These are phyloP conservation scores for Pararge aegeria DNA, from an alignment of 1,140 invertebrate genomes.

Conservation along the genomic window DNA sequence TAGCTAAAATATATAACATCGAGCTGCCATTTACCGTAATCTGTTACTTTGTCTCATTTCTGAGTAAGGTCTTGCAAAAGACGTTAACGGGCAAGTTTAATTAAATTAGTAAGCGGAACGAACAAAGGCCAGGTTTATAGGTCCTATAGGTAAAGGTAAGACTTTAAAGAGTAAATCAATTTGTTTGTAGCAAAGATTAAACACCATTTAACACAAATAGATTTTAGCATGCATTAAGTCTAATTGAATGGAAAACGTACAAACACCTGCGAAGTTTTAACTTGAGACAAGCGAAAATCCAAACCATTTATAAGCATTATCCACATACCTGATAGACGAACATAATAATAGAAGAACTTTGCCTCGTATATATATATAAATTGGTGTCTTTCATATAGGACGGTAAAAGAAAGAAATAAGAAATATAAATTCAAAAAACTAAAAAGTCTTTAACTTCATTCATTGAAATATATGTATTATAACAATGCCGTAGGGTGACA, in stretches of 20 bases:
- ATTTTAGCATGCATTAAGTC: slow-evolving; percentile 15
- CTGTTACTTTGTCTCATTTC: slow-evolving; percentile 18
- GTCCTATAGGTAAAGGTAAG: slow-evolving; percentile 9
- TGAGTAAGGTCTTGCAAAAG: slow-evolving; percentile 14
- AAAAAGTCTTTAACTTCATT: no score
- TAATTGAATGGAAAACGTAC: slow-evolving; percentile 7
- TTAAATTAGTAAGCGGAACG: slow-evolving; percentile 37
- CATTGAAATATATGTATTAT: no score
- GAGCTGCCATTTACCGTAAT: slow-evolving; percentile 20
- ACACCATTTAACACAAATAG: not conserved
- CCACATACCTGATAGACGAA: slow-evolving; percentile 16
- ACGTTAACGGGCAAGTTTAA: slow-evolving; percentile 23
- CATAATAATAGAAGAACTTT: slow-evolving; percentile 5
- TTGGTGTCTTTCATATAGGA: not conserved
- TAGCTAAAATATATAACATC: slow-evolving; percentile 5
- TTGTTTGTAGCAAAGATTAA: not conserved
- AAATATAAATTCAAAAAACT: not conserved
- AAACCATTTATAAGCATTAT: slow-evolving; percentile 18
- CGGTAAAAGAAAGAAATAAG: not conserved
- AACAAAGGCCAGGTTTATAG: slow-evolving; percentile 41
- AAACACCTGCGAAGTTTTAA: slow-evolving; percentile 10
- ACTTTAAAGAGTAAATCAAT: slow-evolving; percentile 8
- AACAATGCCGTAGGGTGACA: no score
- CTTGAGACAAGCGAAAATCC: slow-evolving; percentile 8
- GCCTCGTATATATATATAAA: not conserved